phyloP scores from a whole-genome alignment of 2,888 invertebrate species.

The Drosophila niveifrons region DNA sequence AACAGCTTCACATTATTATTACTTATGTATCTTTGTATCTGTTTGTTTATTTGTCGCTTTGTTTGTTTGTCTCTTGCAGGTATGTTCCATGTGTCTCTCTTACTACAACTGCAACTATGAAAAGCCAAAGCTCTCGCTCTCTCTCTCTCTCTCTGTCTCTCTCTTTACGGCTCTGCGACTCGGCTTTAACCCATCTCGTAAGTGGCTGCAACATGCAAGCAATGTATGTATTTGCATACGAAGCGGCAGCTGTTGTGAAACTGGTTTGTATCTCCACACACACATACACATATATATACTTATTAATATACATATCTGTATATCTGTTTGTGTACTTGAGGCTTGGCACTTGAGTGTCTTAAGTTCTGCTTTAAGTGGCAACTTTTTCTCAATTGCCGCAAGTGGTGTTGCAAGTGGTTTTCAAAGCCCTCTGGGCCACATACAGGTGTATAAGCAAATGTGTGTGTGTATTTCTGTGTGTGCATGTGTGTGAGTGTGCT shows the following conservation, averaged over 20 bases:
- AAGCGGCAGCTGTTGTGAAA: constrained; percentile 39
- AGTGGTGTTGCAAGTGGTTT: constrained; percentile 71
- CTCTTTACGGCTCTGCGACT: background rate
- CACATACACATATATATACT: constrained; percentile 12
- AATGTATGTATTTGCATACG: constrained; percentile 27
- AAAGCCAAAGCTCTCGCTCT: constrained; percentile 34
- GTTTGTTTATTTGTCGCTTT: constrained; percentile 52
- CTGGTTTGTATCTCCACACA: constrained; percentile 36
- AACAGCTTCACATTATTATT: constrained; percentile 66
- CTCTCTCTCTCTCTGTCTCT: constrained; percentile 12
- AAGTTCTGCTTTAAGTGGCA: constrained; percentile 74
- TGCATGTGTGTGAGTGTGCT: constrained; percentile 2
- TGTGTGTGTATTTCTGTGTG: background rate
- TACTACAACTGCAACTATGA: background rate
- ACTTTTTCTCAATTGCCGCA: constrained; percentile 75
- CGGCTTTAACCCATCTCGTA: constrained; percentile 38
- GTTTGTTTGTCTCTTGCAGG: constrained; percentile 67
- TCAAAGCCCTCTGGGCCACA: constrained; percentile 51
- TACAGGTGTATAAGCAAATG: constrained; percentile 30
- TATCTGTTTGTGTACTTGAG: constrained; percentile 43
- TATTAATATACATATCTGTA: constrained; percentile 31
- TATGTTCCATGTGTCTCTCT: constrained; percentile 41
- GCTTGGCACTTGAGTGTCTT: constrained; percentile 72
- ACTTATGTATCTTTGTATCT: constrained; percentile 31
- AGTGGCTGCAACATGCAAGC: constrained; percentile 40